Evolutionary conservation across 2,888 invertebrate genomes (phyloP), one percentile per base, ranked within the genome.

Genomic region (Auanema freiburgensis): DNA sequence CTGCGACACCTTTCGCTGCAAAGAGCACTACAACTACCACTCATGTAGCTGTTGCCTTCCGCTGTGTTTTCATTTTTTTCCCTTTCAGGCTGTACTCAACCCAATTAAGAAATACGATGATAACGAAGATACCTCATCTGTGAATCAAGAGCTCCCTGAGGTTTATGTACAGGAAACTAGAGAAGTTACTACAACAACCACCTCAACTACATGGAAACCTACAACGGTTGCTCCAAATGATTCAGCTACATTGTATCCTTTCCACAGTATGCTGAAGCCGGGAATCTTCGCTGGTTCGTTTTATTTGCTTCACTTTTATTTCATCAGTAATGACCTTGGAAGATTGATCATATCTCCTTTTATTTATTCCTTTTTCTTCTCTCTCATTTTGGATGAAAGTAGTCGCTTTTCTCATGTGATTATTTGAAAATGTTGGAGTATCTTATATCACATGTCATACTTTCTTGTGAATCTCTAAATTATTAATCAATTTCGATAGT

Each of bases 231-330:
- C 40, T 14, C 51, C 40, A 24, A 50, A 55, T 6, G 49, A 50
- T 16, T 41, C 49, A 12, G 40, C 46, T 16, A 43, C 56, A 18
- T 51, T 33, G 41, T 18, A 16, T n/a, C 50, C 62, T 16, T 62
- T 62, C 50, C 53, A 52, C 21, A 46, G 44, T 16, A 56, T 62
- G 21, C 62, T 52, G 40, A 62, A 62, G 56, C 56, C 62, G n/a
- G 62, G 62, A 46, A 43, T 62, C 49, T 42, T 62, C 41, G 62
- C 62, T 12, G 62, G 62, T 62, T 4, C 6, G 62, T 56, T 10
- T 46, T 21, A n/a, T 44, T 42, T 23, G n/a, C 42, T 42, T 24
- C 21, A 21, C 6, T 0, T 23, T 18, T 52, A n/a, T 46, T 46
- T 11, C 18, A 46, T 46, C 46, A 46, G 33, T 33, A 33, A 33